These are phyloP conservation scores for Melangyna quadrimaculata DNA, from an alignment of 2,888 invertebrate genomes.

Conservation along the genomic window DNA sequence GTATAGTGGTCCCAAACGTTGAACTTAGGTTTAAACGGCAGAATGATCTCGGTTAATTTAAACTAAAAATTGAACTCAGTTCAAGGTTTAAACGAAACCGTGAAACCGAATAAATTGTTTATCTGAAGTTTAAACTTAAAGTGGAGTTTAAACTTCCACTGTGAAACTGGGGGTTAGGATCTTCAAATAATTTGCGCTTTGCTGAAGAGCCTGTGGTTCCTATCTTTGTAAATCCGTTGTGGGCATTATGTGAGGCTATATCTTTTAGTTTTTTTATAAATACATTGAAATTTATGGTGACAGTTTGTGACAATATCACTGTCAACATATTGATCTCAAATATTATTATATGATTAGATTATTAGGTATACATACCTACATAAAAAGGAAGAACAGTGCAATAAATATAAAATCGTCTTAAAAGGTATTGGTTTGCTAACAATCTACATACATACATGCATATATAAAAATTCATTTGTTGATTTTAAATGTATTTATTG, in stretches of 20 bases:
- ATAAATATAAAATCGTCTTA: slow-evolving; percentile 19
- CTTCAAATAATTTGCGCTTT: no score
- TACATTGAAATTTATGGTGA: slow-evolving; percentile 33
- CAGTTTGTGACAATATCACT: slow-evolving; percentile 51
- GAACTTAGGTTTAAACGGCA: no score
- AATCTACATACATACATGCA: not conserved
- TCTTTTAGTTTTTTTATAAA: not conserved
- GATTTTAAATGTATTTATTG: slow-evolving; percentile 8
- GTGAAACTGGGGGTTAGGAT: no score
- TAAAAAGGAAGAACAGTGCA: not conserved
- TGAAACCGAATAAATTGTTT: no score
- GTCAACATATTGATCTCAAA: slow-evolving; percentile 45
- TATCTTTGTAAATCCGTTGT: not conserved
- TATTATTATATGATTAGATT: not conserved
- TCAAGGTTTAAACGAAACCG: no score
- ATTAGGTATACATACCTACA: not conserved
- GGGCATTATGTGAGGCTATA: no score
- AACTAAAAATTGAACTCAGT: no score
- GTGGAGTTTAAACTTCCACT: no score
- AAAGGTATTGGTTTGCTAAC: slow-evolving; percentile 19
- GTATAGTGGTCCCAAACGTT: no score
- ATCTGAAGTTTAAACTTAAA: no score
- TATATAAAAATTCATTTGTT: not conserved
- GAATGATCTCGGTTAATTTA: no score
- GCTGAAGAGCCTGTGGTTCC: not conserved